These are phyloP conservation scores for Holothuria glaberrima DNA, from an alignment of 35 echinoderm and acorn worm genomes.

Conservation along the genomic window DNA sequence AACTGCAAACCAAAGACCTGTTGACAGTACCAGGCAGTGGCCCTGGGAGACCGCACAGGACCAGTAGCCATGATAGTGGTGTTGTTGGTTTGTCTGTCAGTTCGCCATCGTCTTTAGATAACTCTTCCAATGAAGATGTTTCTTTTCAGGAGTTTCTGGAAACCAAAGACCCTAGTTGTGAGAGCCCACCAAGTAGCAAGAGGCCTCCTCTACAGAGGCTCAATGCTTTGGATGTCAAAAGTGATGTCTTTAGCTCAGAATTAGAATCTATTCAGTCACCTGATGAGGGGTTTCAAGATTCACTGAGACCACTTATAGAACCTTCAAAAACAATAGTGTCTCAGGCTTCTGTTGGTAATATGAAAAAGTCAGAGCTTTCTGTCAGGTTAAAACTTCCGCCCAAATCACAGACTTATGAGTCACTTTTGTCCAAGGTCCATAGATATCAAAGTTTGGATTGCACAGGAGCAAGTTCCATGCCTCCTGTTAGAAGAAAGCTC, in stretches of 20 bases:
- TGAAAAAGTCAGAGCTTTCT: slow-evolving; percentile 74
- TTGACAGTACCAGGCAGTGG: slow-evolving; percentile 55
- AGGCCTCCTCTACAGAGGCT: slow-evolving; percentile 42
- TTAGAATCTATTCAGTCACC: slow-evolving; percentile 54
- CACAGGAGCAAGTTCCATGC: background rate
- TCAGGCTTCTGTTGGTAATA: slow-evolving; percentile 24
- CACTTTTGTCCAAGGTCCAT: slow-evolving; percentile 40
- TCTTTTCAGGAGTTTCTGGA: slow-evolving; percentile 36
- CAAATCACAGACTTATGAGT: slow-evolving; percentile 37
- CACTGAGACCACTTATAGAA: background rate
- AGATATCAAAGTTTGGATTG: slow-evolving; percentile 31
- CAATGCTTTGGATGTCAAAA: slow-evolving; percentile 15
- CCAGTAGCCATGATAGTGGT: slow-evolving; percentile 82
- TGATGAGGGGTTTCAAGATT: slow-evolving; percentile 83
- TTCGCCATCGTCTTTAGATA: slow-evolving; percentile 59
- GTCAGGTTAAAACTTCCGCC: slow-evolving; percentile 73
- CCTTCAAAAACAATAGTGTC: background rate
- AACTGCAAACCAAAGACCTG: slow-evolving; percentile 50
- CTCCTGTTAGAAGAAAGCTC: background rate
- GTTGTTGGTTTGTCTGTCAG: slow-evolving; percentile 75
- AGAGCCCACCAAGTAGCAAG: background rate
- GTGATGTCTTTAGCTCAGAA: background rate
- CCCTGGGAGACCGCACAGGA: slow-evolving; percentile 62
- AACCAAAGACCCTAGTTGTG: background rate
- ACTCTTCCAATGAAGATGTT: slow-evolving; percentile 63